Evolutionary conservation across 1,140 invertebrate species (phyloP), one percentile per base, ranked within the genome.

Genomic region (Delia radicum): DNA sequence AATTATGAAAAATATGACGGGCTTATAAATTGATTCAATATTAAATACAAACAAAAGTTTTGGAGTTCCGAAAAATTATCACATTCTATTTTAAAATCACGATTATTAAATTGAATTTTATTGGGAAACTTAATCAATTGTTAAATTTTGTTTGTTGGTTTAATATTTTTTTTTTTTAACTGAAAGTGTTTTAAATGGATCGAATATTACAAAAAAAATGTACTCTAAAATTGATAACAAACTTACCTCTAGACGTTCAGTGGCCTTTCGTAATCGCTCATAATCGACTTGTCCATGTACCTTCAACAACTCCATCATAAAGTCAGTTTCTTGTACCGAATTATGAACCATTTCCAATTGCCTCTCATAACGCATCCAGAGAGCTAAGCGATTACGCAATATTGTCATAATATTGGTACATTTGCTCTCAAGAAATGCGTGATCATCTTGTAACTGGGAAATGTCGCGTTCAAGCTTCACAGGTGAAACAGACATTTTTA

Each of bases 211-310:
- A n/a, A n/a, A n/a, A n/a, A n/a, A n/a, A n/a, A n/a, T n/a, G n/a
- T n/a, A n/a, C n/a, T n/a, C n/a, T n/a, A n/a, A n/a, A n/a, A n/a
- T n/a, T n/a, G n/a, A n/a, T n/a, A 61, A n/a, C 24, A 28, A 26
- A 90, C 90, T 90, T 75, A 94, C 93, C 91, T 94, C 93, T 74
- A 94, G 87, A 81, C 93, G 88, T 82, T 94, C 93, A 0, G 93
- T 94, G 33, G 93, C 93, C 80, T 93, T 94, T n/a, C 91, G 86
- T 61, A 95, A 85, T 29, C 93, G 89, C 72, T 94, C 93, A 78
- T 94, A 94, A 87, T 95, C 93, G 2, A 95, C 91, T 46, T 92
- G 91, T 13, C 93, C 93, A 81, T 94, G 92, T 0, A 95, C 92
- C 1, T 92, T 92, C 3, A 95, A 87, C 13, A 95, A 84, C 79